phyloP scores from a whole-genome alignment of 92 coral and sea anemone species.

The Ricordea florida region DNA sequence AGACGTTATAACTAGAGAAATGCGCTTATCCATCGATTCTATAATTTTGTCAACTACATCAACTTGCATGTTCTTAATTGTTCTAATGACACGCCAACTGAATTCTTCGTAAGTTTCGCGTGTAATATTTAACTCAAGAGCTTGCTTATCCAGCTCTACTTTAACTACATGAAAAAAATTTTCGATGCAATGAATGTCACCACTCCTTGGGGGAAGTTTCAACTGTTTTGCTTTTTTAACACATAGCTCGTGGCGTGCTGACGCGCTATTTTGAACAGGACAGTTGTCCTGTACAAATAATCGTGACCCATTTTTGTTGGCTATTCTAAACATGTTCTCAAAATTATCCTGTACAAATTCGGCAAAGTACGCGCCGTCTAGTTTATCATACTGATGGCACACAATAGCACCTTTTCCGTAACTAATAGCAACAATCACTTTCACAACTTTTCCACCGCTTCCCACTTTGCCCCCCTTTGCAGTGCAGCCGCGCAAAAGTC shows the following conservation, averaged over 20 bases:
- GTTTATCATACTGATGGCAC: background rate
- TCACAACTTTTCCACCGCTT: constrained; percentile 2
- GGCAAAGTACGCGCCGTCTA: too few species aligned
- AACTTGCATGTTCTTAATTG: constrained; percentile 1
- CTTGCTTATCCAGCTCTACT: background rate
- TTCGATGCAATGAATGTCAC: background rate
- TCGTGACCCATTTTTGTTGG: background rate
- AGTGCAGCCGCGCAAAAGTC: background rate
- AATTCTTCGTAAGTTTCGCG: background rate
- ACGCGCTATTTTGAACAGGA: background rate
- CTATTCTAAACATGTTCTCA: background rate
- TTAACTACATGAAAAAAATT: background rate
- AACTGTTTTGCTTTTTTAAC: background rate
- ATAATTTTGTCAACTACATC: background rate
- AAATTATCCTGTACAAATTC: constrained; percentile 1
- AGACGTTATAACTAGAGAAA: background rate
- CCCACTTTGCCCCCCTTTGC: background rate
- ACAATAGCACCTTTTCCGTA: background rate
- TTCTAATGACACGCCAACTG: background rate
- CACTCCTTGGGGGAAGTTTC: background rate
- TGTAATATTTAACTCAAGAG: background rate
- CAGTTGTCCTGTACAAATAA: constrained; percentile 5
- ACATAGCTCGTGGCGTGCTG: background rate
- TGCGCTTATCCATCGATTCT: background rate
- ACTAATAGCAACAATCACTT: background rate